Base-by-base conservation (phyloP, 2,113 vertebrate species). In the Ondatra zibethicus region DNA sequence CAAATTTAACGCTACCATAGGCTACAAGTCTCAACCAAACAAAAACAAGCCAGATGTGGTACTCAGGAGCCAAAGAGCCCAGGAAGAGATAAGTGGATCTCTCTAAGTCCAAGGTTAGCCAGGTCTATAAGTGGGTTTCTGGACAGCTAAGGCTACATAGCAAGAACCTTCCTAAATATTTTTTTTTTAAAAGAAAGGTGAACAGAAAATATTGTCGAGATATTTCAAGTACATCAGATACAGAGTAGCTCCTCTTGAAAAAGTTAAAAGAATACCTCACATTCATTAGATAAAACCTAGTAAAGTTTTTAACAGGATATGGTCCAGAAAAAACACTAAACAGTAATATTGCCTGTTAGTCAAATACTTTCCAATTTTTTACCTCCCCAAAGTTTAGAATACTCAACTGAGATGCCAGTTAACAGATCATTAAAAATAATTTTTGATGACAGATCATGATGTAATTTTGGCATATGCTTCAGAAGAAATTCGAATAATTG, bases 401-500 rank as follows among this genome's bases (percentile, higher is more conserved):
- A 72, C 52, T 52, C 93, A 92, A 68, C 14, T 97, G 96, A 96
- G 55, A 42, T 77, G 63, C 93, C 78, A 96, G 68, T 66, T 93
- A 58, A 94, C 33, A 96, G 65, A 85, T 58, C 63, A 95, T 96
- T 91, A 97, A 94, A 94, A 97, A 94, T 96, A 96, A 97, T 93
- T 97, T 95, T 72, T 66, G 42, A 93, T 88, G 95, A 97, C 75
- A 95, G 66, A 88, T 94, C 47, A 93, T 94, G 92, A 96, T 58
- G 78, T 94, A 95, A 93, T 84, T 87, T 87, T 97, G 95, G 92
- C 89, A 97, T 84, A 75, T 65, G 91, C 1, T 55, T 95, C 94
- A 96, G 92, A 93, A 96, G 75, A n/a, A 95, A 94, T 93, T 94
- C 39, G 94, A 95, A 84, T 97, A 97, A 97, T 68, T 96, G 70